A percentile compares a stretch with the other conserved stretches of the same genome.
Evolutionary conservation across 2,888 invertebrate species (phyloP).

Genomic region (Scelioninae gen. 1): DNA sequence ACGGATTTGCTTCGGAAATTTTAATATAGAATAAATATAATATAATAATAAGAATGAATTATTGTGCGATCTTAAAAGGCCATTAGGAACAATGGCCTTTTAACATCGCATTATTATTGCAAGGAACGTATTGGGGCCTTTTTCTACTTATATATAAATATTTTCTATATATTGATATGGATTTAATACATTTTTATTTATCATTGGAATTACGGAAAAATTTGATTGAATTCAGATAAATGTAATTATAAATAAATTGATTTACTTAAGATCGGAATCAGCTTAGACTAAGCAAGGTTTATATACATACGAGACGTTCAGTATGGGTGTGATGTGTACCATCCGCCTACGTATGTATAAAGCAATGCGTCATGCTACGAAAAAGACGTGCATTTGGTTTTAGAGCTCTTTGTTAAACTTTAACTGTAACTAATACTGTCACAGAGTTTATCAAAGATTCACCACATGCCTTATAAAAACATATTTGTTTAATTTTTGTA

Average conservation of each 20-base stretch:
- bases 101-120: too few relatives aligned
- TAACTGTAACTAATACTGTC: constrained; percentile 26
- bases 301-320: constrained; percentile 14
- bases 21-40: too few relatives aligned
- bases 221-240: neutral
- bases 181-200: neutral
- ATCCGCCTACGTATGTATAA: constrained; percentile 58
- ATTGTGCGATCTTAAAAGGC: too few relatives aligned
- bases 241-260: neutral
- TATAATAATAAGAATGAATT: too few relatives aligned
- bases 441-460: too few relatives aligned
- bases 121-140: too few relatives aligned
- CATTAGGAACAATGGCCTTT: too few relatives aligned
- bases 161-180: too few relatives aligned
- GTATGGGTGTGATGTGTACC: constrained; percentile 55
- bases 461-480: too few relatives aligned
- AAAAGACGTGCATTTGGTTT: constrained; percentile 36
- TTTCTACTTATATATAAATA: too few relatives aligned
- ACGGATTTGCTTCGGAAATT: too few relatives aligned
- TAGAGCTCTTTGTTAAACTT: constrained; percentile 39
- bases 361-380: constrained; percentile 52
- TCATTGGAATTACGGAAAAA: neutral
- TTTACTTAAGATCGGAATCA: neutral
- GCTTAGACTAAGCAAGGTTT: constrained; percentile 22
- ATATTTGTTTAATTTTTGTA: too few relatives aligned